These are phyloP conservation scores for Argyrosomus japonicus DNA, from an alignment of 2,113 vertebrate species.

Conservation along the genomic window DNA sequence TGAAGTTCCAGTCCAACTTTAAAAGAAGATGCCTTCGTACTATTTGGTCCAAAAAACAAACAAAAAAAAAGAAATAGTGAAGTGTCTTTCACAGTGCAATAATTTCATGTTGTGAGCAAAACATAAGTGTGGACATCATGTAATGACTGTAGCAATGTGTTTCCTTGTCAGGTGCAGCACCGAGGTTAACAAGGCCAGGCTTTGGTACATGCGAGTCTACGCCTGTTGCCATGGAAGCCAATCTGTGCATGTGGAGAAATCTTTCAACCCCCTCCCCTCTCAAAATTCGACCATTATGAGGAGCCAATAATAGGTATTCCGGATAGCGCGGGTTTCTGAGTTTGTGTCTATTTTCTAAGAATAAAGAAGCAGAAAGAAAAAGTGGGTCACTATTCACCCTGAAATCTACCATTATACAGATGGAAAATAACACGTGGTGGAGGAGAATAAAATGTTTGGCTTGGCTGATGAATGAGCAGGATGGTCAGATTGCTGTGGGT, in stretches of 20 bases:
- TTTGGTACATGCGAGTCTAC: slow-evolving; percentile 7
- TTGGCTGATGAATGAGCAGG: background rate
- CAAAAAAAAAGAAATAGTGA: background rate
- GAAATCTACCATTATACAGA: background rate
- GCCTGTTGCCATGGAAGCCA: slow-evolving; percentile 68
- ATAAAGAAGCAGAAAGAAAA: slow-evolving; percentile 19
- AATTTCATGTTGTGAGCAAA: background rate
- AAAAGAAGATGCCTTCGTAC: background rate
- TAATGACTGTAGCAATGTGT: slow-evolving; percentile 26
- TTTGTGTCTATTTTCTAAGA: background rate
- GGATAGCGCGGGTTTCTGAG: background rate
- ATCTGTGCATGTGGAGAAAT: slow-evolving; percentile 26
- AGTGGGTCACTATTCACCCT: slow-evolving; percentile 11
- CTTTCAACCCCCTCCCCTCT: background rate
- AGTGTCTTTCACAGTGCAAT: background rate
- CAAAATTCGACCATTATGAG: slow-evolving; percentile 33
- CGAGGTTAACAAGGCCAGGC: slow-evolving; percentile 50
- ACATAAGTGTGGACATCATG: slow-evolving; percentile 15
- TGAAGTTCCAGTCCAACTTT: background rate
- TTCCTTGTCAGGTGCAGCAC: slow-evolving; percentile 25
- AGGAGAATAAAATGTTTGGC: background rate
- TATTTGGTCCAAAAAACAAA: background rate
- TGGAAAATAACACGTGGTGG: background rate
- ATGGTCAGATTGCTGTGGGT: background rate
- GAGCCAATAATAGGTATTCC: slow-evolving; percentile 38